Evolutionary conservation across 2,888 invertebrate species (phyloP).

Genomic region (Calephelis perditalis): DNA sequence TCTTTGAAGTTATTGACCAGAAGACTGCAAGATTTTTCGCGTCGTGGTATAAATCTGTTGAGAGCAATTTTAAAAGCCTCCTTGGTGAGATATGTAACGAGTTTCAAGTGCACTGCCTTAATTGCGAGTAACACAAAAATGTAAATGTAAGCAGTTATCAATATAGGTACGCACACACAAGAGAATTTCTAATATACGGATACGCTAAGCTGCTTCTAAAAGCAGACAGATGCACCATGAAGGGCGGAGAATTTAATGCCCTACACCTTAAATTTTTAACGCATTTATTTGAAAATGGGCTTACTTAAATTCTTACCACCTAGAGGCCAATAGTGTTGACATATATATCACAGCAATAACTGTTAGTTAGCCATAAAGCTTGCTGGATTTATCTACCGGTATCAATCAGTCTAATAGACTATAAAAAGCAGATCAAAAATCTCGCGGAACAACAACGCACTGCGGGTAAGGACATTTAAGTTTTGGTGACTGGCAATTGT

Average conservation of each 20-base stretch:
- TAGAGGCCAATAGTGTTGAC: constrained; percentile 20
- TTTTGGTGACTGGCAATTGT: no score
- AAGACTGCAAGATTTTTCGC: background rate
- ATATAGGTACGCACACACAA: constrained; percentile 14
- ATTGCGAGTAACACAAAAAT: constrained; percentile 30
- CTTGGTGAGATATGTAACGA: constrained; percentile 17
- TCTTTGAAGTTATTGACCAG: background rate
- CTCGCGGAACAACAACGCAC: no score
- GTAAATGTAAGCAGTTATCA: constrained; percentile 27
- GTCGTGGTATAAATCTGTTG: constrained; percentile 18
- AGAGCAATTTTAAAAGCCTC: background rate
- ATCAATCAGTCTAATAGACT: no score
- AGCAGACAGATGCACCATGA: constrained; percentile 16
- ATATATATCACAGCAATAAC: constrained; percentile 11
- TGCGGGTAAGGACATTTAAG: no score
- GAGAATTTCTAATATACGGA: background rate
- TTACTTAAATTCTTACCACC: constrained; percentile 21
- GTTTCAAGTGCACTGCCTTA: constrained; percentile 21
- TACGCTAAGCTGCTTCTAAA: background rate
- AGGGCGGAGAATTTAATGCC: constrained; percentile 17
- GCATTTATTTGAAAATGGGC: background rate
- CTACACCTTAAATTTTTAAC: constrained; percentile 5
- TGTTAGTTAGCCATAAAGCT: no score
- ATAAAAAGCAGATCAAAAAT: no score
- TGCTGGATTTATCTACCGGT: no score